These are phyloP conservation scores for Thalassaphorura encarpata DNA, from an alignment of 1,140 invertebrate species.

Conservation along the genomic window DNA sequence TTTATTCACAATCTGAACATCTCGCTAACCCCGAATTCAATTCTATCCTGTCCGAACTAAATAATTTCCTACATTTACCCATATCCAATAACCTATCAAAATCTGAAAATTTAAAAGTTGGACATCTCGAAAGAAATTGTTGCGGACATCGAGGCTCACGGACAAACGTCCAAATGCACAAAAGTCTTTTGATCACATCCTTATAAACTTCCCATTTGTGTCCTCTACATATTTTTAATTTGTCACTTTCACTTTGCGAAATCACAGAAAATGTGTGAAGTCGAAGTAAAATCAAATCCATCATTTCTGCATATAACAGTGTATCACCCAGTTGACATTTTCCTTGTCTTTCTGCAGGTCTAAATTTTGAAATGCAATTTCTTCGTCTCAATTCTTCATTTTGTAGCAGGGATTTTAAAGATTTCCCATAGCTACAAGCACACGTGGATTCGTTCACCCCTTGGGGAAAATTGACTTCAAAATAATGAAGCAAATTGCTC, in stretches of 20 bases:
- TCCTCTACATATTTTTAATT: not conserved
- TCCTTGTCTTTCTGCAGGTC: not conserved
- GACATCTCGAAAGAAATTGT: not conserved
- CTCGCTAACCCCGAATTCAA: not conserved
- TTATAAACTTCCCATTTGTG: not conserved
- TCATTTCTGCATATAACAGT: not conserved
- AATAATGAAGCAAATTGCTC: not conserved
- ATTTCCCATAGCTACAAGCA: not conserved
- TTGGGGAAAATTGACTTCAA: not conserved
- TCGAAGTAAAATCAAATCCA: not conserved
- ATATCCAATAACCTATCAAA: not conserved
- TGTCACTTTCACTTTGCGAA: not conserved
- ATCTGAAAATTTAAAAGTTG: constrained; percentile 3
- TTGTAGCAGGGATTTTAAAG: not conserved
- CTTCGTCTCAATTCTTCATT: not conserved
- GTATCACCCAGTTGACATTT: not conserved
- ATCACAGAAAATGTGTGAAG: not conserved
- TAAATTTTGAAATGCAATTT: not conserved
- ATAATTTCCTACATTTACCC: not conserved
- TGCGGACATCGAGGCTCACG: not conserved
- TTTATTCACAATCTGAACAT: not conserved
- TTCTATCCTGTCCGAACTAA: not conserved
- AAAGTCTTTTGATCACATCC: not conserved
- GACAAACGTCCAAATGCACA: not conserved
- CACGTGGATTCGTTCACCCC: not conserved